A percentile compares a stretch with the other conserved stretches of the same genome.
These are phyloP conservation scores for Tragelaphus buxtoni DNA, from an alignment of 2,113 vertebrate genomes.

Conservation along the genomic window DNA sequence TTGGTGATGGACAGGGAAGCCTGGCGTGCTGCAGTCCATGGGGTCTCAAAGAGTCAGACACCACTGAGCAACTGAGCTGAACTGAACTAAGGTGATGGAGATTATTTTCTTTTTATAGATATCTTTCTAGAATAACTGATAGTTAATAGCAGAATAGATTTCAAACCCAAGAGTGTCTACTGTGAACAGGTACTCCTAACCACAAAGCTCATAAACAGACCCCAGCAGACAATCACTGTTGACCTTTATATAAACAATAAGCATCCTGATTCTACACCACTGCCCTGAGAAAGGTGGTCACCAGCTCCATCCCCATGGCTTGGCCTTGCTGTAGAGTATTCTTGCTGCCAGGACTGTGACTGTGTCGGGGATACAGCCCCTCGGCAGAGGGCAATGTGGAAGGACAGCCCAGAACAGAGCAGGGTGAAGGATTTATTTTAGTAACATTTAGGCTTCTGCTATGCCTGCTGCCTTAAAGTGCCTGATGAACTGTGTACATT, in stretches of 20 bases:
- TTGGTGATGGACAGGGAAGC: background rate
- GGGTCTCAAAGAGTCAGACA: background rate
- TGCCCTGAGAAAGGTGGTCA: background rate
- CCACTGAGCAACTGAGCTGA: background rate
- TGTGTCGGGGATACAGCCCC: background rate
- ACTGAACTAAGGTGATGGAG: background rate
- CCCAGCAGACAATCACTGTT: background rate
- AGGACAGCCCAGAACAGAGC: background rate
- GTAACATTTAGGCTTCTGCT: background rate
- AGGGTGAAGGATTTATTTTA: background rate
- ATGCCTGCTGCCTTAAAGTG: background rate
- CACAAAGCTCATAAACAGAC: background rate
- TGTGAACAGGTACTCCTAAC: background rate
- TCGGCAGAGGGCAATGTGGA: background rate
- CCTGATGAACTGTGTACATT: background rate
- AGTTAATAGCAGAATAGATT: background rate
- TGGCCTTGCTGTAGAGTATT: background rate
- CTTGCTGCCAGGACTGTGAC: background rate
- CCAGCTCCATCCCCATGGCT: fast-evolving
- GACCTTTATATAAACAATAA: background rate
- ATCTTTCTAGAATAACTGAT: background rate
- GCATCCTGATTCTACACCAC: background rate
- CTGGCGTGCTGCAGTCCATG: background rate
- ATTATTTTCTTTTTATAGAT: background rate
- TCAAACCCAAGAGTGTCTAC: background rate